phyloP scores from a whole-genome alignment of 92 coral and sea anemone species.

The Virgularia gustaviana region DNA sequence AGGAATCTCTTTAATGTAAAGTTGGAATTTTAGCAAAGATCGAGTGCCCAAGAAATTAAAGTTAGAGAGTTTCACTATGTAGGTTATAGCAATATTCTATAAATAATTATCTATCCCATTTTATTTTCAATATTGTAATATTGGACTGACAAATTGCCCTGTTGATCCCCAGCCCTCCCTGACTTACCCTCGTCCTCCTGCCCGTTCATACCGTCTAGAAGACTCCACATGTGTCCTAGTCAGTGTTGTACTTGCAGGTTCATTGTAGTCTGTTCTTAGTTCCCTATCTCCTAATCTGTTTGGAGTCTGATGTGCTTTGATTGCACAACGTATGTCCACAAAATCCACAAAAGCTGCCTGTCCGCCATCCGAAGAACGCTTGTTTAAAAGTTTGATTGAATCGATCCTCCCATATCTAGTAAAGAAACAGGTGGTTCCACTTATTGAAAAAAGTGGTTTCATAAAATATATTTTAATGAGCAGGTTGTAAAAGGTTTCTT shows the following conservation, averaged over 20 bases:
- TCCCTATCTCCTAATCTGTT: conserved; percentile 95
- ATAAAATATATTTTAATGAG: not conserved
- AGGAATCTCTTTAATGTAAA: no score
- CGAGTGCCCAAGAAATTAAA: no score
- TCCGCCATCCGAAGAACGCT: conserved; percentile 96
- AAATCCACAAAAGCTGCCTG: conserved; percentile 97
- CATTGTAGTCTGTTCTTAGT: conserved; percentile 93
- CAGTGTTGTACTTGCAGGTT: conserved; percentile 75
- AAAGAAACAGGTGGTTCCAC: no score
- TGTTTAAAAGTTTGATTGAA: conserved; percentile 87
- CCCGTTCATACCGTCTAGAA: conserved; percentile 86
- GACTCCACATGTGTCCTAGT: conserved; percentile 65
- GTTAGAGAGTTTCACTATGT: no score
- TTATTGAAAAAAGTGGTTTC: not conserved
- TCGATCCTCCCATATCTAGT: conserved; percentile 92
- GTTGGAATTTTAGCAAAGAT: no score
- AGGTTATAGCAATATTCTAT: not conserved
- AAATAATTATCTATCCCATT: not conserved
- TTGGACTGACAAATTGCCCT: not conserved
- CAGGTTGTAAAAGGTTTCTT: not conserved
- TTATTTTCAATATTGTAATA: not conserved
- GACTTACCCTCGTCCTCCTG: conserved; percentile 97
- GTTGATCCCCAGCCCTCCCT: not conserved
- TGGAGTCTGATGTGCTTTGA: conserved; percentile 94
- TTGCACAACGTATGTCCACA: conserved; percentile 97